These are phyloP conservation scores for Otis tarda DNA, from an alignment of 2,113 vertebrate genomes.

Conservation along the genomic window DNA sequence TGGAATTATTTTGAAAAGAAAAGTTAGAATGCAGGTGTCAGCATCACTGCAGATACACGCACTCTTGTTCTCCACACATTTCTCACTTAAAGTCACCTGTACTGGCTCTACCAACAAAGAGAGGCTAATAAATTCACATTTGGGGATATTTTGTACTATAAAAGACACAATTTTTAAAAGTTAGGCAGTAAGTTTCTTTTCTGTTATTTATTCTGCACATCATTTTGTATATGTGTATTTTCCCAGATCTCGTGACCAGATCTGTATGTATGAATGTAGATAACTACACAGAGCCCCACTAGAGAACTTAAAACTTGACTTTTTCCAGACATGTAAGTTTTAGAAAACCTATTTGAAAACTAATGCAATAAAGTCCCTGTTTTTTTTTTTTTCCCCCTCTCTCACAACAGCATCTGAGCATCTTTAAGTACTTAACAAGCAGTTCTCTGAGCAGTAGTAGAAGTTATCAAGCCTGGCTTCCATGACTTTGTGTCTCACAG, in stretches of 20 bases:
- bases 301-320: background rate
- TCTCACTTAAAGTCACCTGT: background rate
- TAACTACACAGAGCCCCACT: background rate
- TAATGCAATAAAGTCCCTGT: background rate
- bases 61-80: background rate
- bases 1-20: background rate
- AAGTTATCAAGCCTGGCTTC: background rate
- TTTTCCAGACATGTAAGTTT: background rate
- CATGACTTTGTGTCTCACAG: background rate
- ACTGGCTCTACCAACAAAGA: background rate
- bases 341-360: background rate
- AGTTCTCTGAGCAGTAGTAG: background rate
- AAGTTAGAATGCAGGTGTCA: background rate
- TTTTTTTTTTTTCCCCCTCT: background rate
- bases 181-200: background rate
- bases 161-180: background rate
- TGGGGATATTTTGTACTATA: background rate
- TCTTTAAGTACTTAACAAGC: background rate
- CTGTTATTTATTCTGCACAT: background rate
- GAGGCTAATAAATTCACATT: background rate
- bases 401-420: background rate
- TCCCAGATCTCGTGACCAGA: background rate
- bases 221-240: background rate
- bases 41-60: fast-evolving
- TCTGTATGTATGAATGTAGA: background rate